Evolutionary conservation across 1,140 invertebrate genomes (phyloP).

Genomic region (Heliconius congener): DNA sequence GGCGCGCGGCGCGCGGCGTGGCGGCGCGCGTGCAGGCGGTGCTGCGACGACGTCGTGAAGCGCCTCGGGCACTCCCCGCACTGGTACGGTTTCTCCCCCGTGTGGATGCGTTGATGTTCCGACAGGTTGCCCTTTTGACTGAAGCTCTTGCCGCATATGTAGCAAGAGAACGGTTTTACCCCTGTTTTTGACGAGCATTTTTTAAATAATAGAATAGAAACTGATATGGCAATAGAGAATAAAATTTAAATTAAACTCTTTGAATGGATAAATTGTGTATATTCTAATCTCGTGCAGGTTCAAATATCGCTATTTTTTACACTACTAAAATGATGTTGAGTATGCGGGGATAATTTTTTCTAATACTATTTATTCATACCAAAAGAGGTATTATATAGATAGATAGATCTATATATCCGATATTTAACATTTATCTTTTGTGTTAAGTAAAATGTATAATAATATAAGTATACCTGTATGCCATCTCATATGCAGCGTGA

Average conservation of each 20-base stretch:
- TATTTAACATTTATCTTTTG: no score
- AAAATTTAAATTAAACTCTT: no score
- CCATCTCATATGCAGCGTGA: slow-evolving; percentile 85
- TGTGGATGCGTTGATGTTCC: slow-evolving; percentile 84
- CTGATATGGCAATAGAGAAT: no score
- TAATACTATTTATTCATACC: no score
- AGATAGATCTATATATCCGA: no score
- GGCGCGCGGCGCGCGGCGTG: slow-evolving; percentile 68
- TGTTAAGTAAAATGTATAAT: neutral
- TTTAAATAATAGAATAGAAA: no score
- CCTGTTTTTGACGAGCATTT: slow-evolving; percentile 44
- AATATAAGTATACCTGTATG: slow-evolving; percentile 76
- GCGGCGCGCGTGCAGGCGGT: slow-evolving; percentile 80
- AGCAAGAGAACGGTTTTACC: slow-evolving; percentile 80
- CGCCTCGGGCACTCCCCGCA: slow-evolving; percentile 86
- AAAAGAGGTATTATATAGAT: no score
- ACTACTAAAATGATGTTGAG: no score
- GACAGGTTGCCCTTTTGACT: slow-evolving; percentile 84
- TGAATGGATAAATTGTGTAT: no score
- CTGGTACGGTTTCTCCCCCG: slow-evolving; percentile 85
- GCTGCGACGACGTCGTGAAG: slow-evolving; percentile 87
- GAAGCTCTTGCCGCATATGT: slow-evolving; percentile 87
- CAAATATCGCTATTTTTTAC: no score
- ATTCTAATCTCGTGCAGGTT: no score
- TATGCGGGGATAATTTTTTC: no score